Conservation (phyloP, 2,113 vertebrate species). For the Vulpes lagopus region DNA sequence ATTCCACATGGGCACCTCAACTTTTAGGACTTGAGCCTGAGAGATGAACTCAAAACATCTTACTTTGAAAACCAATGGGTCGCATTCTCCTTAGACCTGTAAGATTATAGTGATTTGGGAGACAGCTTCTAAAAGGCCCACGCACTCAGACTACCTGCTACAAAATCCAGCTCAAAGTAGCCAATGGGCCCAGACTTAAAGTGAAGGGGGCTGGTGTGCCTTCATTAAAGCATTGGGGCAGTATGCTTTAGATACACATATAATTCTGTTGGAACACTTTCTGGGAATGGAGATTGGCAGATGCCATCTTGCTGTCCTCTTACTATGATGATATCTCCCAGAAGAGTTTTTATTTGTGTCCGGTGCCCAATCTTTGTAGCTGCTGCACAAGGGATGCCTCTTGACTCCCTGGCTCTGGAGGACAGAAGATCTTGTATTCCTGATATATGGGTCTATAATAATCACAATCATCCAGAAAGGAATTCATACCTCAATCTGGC, state of each 20-base stretch:
- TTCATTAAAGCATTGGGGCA: background rate
- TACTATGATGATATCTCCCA: background rate
- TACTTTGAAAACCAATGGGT: background rate
- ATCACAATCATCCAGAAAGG: background rate
- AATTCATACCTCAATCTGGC: background rate
- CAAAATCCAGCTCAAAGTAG: background rate
- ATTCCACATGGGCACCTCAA: background rate
- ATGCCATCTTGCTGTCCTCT: background rate
- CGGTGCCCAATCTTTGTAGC: background rate
- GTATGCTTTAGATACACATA: background rate
- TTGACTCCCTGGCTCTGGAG: background rate
- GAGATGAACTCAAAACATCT: background rate
- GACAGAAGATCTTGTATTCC: background rate
- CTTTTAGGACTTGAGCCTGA: background rate
- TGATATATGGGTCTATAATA: background rate
- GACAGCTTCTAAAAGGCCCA: background rate
- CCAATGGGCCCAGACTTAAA: background rate
- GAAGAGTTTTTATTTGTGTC: background rate
- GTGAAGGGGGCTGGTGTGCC: background rate
- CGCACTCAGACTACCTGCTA: background rate
- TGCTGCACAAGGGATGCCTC: background rate
- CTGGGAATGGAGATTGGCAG: background rate
- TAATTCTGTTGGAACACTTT: background rate
- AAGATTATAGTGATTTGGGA: background rate
- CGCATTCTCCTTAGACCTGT: background rate